Conservation (phyloP, 2,797 vertebrate species). For the Phrynocephalus forsythii region DNA sequence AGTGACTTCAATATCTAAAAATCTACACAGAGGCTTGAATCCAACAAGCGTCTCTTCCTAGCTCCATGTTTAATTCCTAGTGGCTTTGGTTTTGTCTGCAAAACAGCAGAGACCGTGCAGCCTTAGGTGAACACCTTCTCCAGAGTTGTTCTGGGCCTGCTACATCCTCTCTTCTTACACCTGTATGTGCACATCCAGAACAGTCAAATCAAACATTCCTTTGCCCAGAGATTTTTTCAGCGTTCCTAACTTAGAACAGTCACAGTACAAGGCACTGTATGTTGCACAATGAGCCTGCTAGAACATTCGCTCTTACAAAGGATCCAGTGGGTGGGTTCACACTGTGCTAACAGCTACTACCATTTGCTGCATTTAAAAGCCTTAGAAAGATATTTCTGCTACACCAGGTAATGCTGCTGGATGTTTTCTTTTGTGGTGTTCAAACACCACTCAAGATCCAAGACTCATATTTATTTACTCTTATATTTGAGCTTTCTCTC, state of each 20-base stretch:
- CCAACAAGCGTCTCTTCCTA: neutral
- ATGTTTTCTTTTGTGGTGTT: too few relatives aligned
- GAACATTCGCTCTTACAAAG: neutral
- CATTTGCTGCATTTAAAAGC: neutral
- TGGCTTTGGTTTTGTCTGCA: neutral
- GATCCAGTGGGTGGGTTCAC: neutral
- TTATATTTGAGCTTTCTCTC: too few relatives aligned
- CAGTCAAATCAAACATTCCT: neutral
- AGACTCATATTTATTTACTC: neutral
- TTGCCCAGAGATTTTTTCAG: neutral
- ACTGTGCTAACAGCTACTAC: neutral
- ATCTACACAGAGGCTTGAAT: too few relatives aligned
- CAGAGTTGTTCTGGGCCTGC: neutral
- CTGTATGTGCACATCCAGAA: neutral
- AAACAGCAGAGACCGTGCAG: neutral
- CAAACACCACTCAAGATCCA: neutral
- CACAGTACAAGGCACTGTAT: neutral
- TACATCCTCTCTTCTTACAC: neutral
- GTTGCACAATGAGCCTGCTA: neutral
- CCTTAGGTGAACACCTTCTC: neutral
- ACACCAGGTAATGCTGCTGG: neutral
- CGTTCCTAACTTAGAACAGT: neutral
- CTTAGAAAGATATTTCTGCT: neutral
- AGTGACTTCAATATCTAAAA: too few relatives aligned
- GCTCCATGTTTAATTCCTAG: neutral